Base-by-base conservation (phyloP, 2,113 vertebrate genomes). In the Ariopsis seemanni region DNA sequence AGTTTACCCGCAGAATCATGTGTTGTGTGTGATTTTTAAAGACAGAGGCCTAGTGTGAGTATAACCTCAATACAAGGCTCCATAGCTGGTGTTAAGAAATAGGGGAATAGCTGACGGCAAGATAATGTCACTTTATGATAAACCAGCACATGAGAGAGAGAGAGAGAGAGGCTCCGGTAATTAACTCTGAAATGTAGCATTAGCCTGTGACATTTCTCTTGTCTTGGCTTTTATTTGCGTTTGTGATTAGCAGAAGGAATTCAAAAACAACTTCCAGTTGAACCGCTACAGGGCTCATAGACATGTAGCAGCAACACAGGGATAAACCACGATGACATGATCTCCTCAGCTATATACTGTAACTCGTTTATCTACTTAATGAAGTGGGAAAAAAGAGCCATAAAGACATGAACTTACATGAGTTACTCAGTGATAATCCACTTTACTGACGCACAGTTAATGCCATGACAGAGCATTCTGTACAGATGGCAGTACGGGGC, bases 141-240 rank as follows among this genome's bases (percentile, higher is more conserved):
- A 60, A 17, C 17, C 58, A 65, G 62, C 63, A 67, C 2, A 10
- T 27, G 27, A n/a, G 11, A 58, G 52, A 84, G 67, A 18, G 52
- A n/a, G 11, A 58, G 67, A 74, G 52, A 18, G 67, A 86, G 42
- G 53, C 60, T 50, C 60, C 20, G 65, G 82, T 88, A 91, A 92
- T 90, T 87, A 90, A 34, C 75, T 67, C 74, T 82, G 85, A 91
- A 87, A 89, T 88, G 82, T 90, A 82, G 80, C 84, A 48, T 87
- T 62, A 58, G 42, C 58, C 15, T 89, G 88, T 89, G 87, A 88
- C 83, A 90, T 91, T 91, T 89, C 72, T 30, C 58, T 85, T 81
- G 52, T 78, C 85, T 86, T 75, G 71, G 55, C 60, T 85, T 87
- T 85, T 87, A 81, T 89, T 83, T 72, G 78, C 60, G 57, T 60